phyloP scores from a whole-genome alignment of 2,888 invertebrate genomes.

The Lasioglossum lativentre region DNA sequence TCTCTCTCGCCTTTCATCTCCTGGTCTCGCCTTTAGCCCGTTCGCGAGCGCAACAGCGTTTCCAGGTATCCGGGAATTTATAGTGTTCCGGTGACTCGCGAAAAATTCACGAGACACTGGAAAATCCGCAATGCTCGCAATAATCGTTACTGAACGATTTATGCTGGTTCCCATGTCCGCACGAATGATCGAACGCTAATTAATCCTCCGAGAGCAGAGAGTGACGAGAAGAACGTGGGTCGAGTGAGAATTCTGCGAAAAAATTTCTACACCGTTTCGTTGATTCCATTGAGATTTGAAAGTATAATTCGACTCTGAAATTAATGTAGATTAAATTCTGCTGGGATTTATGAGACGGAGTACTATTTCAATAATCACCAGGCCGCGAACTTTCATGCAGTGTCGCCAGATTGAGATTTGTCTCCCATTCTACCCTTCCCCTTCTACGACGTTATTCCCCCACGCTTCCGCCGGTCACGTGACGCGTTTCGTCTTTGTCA shows the following conservation, averaged over 20 bases:
- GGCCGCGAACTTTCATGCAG: too few relatives aligned
- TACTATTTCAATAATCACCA: too few relatives aligned
- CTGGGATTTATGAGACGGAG: too few relatives aligned
- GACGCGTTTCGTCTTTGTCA: too few relatives aligned
- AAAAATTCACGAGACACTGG: conserved; percentile 1
- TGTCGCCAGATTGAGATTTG: too few relatives aligned
- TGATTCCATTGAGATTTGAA: neutral
- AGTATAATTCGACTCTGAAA: neutral
- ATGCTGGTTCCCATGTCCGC: neutral
- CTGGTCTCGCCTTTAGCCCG: neutral
- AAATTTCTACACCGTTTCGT: neutral
- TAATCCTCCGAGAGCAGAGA: neutral
- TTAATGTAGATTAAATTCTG: neutral
- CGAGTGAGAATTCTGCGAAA: neutral
- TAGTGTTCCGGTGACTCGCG: neutral
- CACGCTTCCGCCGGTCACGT: too few relatives aligned
- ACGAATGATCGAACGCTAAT: neutral
- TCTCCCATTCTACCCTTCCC: too few relatives aligned
- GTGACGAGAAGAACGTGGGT: neutral
- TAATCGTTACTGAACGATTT: conserved; percentile 5
- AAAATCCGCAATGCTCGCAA: neutral
- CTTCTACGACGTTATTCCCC: too few relatives aligned
- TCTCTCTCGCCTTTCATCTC: neutral
- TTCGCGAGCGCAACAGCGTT: neutral
- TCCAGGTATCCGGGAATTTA: neutral